A percentile compares a stretch with the other conserved stretches of the same genome.
Conservation (phyloP, 2,888 invertebrate genomes). For the Monochamus alternatus region DNA sequence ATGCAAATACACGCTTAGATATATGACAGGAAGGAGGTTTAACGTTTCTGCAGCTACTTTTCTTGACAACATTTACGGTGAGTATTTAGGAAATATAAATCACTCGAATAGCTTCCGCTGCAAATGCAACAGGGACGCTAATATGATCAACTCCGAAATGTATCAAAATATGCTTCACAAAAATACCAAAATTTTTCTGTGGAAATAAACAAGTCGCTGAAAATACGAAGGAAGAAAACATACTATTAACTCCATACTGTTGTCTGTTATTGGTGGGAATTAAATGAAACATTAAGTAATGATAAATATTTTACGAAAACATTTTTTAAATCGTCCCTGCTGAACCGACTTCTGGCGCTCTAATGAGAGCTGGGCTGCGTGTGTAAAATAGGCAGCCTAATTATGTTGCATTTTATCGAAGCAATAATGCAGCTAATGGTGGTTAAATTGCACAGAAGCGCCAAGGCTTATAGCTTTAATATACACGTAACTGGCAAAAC, state of each 20-base stretch:
- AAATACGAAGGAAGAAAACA: too few species aligned
- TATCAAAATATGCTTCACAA: too few species aligned
- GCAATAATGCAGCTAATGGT: conserved; percentile 41
- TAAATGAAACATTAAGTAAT: too few species aligned
- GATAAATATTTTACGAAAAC: too few species aligned
- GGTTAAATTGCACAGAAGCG: conserved; percentile 44
- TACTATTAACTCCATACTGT: too few species aligned
- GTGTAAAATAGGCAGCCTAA: conserved; percentile 13
- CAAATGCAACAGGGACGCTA: conserved; percentile 3
- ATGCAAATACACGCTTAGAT: conserved; percentile 12
- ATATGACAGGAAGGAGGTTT: conserved; percentile 8
- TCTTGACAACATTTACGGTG: background rate
- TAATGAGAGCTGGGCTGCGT: conserved; percentile 4
- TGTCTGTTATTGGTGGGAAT: too few species aligned
- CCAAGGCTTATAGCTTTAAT: conserved; percentile 35
- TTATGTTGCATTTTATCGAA: conserved; percentile 43
- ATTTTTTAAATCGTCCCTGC: too few species aligned
- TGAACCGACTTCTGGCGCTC: background rate
- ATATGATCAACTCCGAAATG: background rate
- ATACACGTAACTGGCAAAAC: conserved; percentile 38
- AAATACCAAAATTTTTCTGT: too few species aligned
- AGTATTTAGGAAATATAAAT: conserved; percentile 9
- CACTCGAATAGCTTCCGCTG: conserved; percentile 3
- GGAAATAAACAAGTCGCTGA: too few species aligned
- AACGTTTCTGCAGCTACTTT: conserved; percentile 13